Conservation (phyloP, 92 coral and sea anemone species). For the Isaurus tuberculatus region DNA sequence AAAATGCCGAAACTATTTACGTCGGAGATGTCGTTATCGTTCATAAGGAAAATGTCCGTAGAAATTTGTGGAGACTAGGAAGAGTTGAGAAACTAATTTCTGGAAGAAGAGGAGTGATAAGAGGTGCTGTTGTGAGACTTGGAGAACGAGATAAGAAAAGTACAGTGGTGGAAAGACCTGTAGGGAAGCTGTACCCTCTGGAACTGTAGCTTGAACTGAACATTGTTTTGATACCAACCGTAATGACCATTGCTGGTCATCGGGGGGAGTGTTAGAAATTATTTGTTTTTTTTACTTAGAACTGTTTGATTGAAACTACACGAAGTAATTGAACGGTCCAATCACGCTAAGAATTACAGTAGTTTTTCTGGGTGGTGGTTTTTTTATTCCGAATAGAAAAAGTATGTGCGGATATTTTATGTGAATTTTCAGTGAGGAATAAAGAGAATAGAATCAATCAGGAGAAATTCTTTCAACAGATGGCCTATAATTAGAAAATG, state of each 20-base stretch:
- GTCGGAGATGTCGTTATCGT: constrained; percentile 43
- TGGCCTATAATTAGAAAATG: no score
- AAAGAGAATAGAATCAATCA: no score
- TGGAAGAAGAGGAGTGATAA: constrained; percentile 34
- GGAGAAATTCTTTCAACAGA: no score
- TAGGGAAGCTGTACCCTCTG: background rate
- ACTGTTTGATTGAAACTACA: no score
- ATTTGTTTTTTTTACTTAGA: no score
- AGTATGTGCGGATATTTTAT: no score
- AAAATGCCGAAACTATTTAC: background rate
- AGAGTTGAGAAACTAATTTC: constrained; percentile 17
- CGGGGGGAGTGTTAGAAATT: constrained; percentile 9
- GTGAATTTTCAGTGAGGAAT: no score
- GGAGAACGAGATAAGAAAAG: background rate
- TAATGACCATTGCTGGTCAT: constrained; percentile 31
- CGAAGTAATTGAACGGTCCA: no score
- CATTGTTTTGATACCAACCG: background rate
- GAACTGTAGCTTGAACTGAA: constrained; percentile 15
- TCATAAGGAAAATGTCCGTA: constrained; percentile 51
- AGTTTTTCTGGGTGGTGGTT: no score
- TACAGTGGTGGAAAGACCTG: background rate
- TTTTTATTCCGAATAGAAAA: no score
- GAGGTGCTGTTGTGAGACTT: constrained; percentile 38
- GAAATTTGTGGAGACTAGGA: constrained; percentile 46
- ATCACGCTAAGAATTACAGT: no score